These are phyloP conservation scores for Sisor rabdophorus DNA, from an alignment of 2,113 vertebrate species.

Conservation along the genomic window DNA sequence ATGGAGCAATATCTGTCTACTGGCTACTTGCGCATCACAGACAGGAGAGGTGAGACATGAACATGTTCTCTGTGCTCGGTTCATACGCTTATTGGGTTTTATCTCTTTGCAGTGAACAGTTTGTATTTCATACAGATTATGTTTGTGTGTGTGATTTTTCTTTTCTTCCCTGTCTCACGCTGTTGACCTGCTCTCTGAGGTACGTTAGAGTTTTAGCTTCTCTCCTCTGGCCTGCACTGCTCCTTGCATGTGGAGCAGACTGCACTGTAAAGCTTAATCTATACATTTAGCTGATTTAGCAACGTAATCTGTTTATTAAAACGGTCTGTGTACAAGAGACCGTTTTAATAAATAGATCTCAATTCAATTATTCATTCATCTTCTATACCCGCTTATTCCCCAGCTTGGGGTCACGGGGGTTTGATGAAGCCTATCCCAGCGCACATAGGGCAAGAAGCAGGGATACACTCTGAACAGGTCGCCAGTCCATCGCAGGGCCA, in stretches of 20 bases:
- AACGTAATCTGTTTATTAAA: too few relatives aligned
- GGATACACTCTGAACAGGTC: too few relatives aligned
- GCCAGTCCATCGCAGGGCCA: too few relatives aligned
- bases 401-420: too few relatives aligned
- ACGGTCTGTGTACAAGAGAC: too few relatives aligned
- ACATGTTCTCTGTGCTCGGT: not conserved
- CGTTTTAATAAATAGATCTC: too few relatives aligned
- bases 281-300: not conserved
- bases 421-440: too few relatives aligned
- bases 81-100: not conserved
- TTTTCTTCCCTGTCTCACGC: slow-evolving; percentile 9
- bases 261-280: not conserved
- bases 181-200: slow-evolving; percentile 38
- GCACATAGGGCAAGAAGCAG: too few relatives aligned
- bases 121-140: not conserved
- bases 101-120: not conserved
- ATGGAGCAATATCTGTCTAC: slow-evolving; percentile 91
- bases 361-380: too few relatives aligned
- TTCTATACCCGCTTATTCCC: too few relatives aligned
- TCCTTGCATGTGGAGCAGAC: not conserved
- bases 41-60: slow-evolving; percentile 73
- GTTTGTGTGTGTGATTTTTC: not conserved
- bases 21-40: slow-evolving; percentile 81
- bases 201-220: slow-evolving; percentile 6
- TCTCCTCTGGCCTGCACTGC: not conserved